These are phyloP conservation scores for Encarsia formosa DNA, from an alignment of 2,888 invertebrate species.

Conservation along the genomic window DNA sequence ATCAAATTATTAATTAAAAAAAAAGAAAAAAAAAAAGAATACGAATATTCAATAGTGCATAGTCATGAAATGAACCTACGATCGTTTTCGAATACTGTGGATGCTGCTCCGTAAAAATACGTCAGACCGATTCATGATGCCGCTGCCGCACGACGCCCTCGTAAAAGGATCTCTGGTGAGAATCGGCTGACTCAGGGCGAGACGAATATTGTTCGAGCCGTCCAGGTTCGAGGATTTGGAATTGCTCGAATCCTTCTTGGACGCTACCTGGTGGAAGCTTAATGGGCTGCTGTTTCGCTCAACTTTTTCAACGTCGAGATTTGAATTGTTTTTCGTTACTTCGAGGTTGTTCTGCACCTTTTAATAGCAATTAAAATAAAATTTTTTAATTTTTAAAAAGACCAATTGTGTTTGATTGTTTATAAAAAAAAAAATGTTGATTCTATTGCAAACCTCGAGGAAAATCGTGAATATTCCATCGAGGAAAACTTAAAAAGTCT, in stretches of 20 bases:
- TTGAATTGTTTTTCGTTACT: slow-evolving; percentile 2
- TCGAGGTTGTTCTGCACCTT: slow-evolving; percentile 1
- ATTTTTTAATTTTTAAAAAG: no score
- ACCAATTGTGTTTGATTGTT: no score
- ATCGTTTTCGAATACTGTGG: slow-evolving; percentile 51
- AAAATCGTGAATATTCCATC: no score
- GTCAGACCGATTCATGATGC: slow-evolving; percentile 82
- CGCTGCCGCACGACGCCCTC: slow-evolving; percentile 58
- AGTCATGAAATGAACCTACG: slow-evolving; percentile 36
- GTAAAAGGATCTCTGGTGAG: slow-evolving; percentile 42
- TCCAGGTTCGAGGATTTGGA: background rate
- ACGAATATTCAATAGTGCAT: background rate
- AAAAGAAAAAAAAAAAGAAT: slow-evolving; percentile 1
- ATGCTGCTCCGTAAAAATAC: slow-evolving; percentile 83
- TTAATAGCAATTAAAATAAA: no score
- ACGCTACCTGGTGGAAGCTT: slow-evolving; percentile 1
- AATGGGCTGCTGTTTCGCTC: background rate
- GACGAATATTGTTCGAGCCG: slow-evolving; percentile 46
- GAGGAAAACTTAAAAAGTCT: no score
- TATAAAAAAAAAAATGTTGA: no score
- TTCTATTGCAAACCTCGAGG: no score
- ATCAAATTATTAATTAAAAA: slow-evolving; percentile 1
- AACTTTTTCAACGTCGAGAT: background rate
- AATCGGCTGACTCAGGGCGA: slow-evolving; percentile 70
- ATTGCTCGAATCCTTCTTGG: slow-evolving; percentile 10